phyloP scores from a whole-genome alignment of 2,113 vertebrate species.

The Anser brachyrhynchus region DNA sequence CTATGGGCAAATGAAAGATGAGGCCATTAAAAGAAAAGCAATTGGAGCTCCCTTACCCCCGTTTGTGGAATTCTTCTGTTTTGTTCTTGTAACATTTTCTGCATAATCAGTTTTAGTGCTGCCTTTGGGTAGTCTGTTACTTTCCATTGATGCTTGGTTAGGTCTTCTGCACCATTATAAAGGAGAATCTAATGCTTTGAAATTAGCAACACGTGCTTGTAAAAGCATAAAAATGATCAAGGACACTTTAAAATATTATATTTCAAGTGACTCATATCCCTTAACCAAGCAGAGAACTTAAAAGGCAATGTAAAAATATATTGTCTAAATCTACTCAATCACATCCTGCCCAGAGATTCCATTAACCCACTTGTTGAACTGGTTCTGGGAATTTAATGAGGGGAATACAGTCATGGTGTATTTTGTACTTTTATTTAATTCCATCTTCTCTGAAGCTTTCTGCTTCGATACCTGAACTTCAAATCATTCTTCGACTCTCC shows the following conservation, averaged over 20 bases:
- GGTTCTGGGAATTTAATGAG: slow-evolving; percentile 29
- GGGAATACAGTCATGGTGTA: background rate
- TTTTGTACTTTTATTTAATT: slow-evolving; percentile 21
- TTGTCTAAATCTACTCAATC: slow-evolving; percentile 29
- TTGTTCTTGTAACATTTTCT: slow-evolving; percentile 18
- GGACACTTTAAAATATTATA: background rate
- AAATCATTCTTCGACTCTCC: background rate
- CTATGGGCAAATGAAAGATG: background rate
- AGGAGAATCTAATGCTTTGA: background rate
- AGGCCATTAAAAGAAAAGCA: background rate
- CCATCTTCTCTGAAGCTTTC: background rate
- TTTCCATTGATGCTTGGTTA: slow-evolving; percentile 26
- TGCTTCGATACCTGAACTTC: background rate
- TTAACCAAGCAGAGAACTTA: slow-evolving; percentile 41
- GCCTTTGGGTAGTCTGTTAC: slow-evolving; percentile 24
- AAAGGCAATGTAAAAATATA: slow-evolving; percentile 30
- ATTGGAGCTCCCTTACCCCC: background rate
- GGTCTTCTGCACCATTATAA: background rate
- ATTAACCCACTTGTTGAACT: slow-evolving; percentile 36
- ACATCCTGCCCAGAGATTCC: background rate
- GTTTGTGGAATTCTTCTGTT: slow-evolving; percentile 15
- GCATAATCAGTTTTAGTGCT: slow-evolving; percentile 27
- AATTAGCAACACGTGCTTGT: background rate
- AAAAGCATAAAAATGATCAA: slow-evolving; percentile 5
- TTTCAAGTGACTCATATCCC: slow-evolving; percentile 17